A percentile compares a stretch with the other conserved stretches of the same genome.
Evolutionary conservation across 2,797 vertebrate genomes (phyloP).

Genomic region (Danio tinwini): DNA sequence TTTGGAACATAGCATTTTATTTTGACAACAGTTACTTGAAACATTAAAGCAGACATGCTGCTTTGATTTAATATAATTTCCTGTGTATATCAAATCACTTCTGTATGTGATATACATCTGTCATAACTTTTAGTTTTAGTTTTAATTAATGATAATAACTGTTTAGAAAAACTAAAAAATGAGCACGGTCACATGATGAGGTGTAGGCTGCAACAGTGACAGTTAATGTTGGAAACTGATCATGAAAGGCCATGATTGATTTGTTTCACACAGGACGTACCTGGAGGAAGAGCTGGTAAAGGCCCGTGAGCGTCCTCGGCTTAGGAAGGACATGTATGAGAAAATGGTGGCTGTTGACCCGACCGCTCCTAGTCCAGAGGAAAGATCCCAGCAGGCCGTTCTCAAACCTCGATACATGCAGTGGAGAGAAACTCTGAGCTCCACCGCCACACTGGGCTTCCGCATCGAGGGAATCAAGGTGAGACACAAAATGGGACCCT

Average conservation of each 20-base stretch:
- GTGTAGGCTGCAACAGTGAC: no score
- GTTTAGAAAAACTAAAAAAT: neutral
- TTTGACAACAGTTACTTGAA: no score
- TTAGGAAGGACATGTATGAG: conserved; percentile 90
- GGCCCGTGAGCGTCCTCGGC: conserved; percentile 81
- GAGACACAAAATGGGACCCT: conserved; percentile 41
- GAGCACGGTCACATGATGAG: neutral
- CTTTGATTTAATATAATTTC: no score
- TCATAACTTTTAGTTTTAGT: no score
- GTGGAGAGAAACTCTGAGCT: conserved; percentile 91
- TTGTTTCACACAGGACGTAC: conserved; percentile 80
- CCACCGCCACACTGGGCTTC: conserved; percentile 88
- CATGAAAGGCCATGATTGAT: neutral
- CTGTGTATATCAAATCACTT: no score
- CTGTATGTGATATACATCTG: no score
- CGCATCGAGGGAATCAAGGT: conserved; percentile 94
- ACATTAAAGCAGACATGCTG: no score
- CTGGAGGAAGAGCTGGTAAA: conserved; percentile 90
- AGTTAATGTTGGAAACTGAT: neutral
- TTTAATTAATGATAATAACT: no score
- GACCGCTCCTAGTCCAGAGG: conserved; percentile 82
- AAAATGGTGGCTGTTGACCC: conserved; percentile 93
- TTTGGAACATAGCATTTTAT: no score
- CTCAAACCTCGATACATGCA: conserved; percentile 95
- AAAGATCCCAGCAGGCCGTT: conserved; percentile 81